Percentiles rank a stretch among this genome's conserved stretches.
These are phyloP conservation scores for Xanthorhoe designata DNA, from an alignment of 2,888 invertebrate genomes.

Conservation along the genomic window DNA sequence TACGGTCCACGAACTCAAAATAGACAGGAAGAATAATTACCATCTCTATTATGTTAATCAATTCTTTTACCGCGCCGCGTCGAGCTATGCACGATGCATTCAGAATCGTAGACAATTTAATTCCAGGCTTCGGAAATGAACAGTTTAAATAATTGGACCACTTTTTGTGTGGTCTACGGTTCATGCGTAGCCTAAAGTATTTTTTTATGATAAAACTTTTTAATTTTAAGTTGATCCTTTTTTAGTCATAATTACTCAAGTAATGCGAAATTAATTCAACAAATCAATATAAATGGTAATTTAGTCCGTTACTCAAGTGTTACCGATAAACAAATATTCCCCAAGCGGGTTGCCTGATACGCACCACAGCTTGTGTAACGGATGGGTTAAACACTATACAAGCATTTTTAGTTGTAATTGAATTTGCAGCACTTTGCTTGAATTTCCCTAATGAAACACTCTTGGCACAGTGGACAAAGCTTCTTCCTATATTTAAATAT, in stretches of 20 bases:
- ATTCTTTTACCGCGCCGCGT: constrained; percentile 63
- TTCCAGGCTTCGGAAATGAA: constrained; percentile 43
- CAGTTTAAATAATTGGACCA: constrained; percentile 32
- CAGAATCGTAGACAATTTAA: constrained; percentile 40
- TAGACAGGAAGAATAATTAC: constrained; percentile 65
- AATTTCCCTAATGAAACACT: constrained; percentile 23
- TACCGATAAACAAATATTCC: constrained; percentile 49
- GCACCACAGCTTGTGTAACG: constrained; percentile 42
- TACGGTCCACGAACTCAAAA: constrained; percentile 57
- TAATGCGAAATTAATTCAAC: constrained; percentile 28
- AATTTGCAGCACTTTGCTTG: constrained; percentile 22
- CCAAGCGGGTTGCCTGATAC: constrained; percentile 46
- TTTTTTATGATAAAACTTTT: neutral
- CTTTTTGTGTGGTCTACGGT: constrained; percentile 1
- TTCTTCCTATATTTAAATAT: constrained; percentile 24
- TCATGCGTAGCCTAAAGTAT: neutral
- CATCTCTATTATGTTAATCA: constrained; percentile 64
- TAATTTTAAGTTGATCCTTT: neutral
- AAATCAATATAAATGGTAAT: constrained; percentile 62
- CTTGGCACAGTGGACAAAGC: constrained; percentile 22
- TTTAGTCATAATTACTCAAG: neutral
- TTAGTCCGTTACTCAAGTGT: constrained; percentile 52
- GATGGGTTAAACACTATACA: constrained; percentile 41
- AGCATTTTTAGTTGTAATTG: constrained; percentile 38
- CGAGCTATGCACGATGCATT: constrained; percentile 48